Evolutionary conservation across 2,797 vertebrate species (phyloP), one percentile per base, ranked within the genome.

Genomic region (Halcyon chelicuti): DNA sequence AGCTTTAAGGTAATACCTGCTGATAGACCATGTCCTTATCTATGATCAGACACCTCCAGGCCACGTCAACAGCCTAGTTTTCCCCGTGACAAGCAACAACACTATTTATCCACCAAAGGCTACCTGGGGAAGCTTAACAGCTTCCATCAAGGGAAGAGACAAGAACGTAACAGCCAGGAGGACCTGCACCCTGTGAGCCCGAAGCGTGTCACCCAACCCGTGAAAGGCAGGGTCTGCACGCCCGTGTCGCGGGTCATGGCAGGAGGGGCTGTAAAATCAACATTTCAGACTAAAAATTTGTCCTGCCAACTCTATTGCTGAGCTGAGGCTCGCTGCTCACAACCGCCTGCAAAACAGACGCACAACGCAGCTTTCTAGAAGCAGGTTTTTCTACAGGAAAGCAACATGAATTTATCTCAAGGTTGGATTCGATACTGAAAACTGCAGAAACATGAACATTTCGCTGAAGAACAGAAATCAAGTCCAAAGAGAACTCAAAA

Each of bases 161-260:
- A 85, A 72, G 66, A 66, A 35, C 4, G 3, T 11, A 52, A 86
- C 19, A 21, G 62, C 7, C 92, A 77, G 86, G 51, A 81, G 63
- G 26, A 60, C 60, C 74, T 35, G 49, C 70, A 88, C 95, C 96
- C 94, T 88, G 95, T 78, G 74, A 94, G 90, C 75, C 93, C 94
- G 44, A 94, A 82, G 92, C 1, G 47, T 7, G 12, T 61, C 90
- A 49, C 49, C 71, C 4, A 28, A 35, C 72, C 46, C n/a, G 54
- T 33, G 19, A 51, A 44, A 74, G 0, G 7, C 61, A 39, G 74
- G 42, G 35, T 67, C 61, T 15, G 17, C 22, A 54, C 68, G 25
- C 40, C 44, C 19, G 68, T 52, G 60, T 78, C 42, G 7, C 44
- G 14, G 74, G 47, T 47, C 80, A 4, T n/a, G n/a, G 84, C 93